Evolutionary conservation across 1,140 invertebrate species (phyloP), one percentile per base, ranked within the genome.

Genomic region (Diorhabda elongata): DNA sequence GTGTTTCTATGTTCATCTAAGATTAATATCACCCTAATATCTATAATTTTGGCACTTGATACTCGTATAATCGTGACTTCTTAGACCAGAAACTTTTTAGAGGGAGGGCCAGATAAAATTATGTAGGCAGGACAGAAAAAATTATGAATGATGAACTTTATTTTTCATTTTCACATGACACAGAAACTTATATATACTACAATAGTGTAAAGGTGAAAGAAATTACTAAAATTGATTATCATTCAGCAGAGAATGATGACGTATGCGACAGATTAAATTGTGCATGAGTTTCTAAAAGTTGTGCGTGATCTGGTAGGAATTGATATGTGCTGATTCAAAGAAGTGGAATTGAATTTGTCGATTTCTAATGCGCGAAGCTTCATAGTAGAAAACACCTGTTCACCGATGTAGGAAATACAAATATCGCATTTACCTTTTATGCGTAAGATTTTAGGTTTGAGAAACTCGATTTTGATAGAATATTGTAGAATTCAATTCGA

Each of bases 311-410:
- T 61, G 5, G 59, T 42, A 61, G 41, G 2, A 61, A 61, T 41
- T 61, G 59, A 41, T 9, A 61, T 61, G 5, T 5, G n/a, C 11
- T 61, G 5, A 61, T 61, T 61, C 59, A 41, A 9, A 61, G 59
- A 3, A 61, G 42, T 61, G 59, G 42, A 61, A 41, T 41, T 61
- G 5, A 3, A 43, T 63, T 8, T 41, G 44, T 63, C 43, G 5
- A 43, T 63, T 63, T 63, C 61, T 62, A 62, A 62, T 41, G 3
- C 61, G 7, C 9, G 58, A 44, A 63, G 61, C 42, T 63, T 63
- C 61, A 63, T 63, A 63, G 61, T 63, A 62, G 61, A 62, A 62
- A 62, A 63, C 61, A 63, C 61, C 61, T 63, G 61, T 44, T 63
- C 43, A 63, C 61, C 43, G 61, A 63, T 63, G 61, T 63, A 63